Evolutionary conservation across 2,888 invertebrate species (phyloP).

Genomic region (Apamea anceps): DNA sequence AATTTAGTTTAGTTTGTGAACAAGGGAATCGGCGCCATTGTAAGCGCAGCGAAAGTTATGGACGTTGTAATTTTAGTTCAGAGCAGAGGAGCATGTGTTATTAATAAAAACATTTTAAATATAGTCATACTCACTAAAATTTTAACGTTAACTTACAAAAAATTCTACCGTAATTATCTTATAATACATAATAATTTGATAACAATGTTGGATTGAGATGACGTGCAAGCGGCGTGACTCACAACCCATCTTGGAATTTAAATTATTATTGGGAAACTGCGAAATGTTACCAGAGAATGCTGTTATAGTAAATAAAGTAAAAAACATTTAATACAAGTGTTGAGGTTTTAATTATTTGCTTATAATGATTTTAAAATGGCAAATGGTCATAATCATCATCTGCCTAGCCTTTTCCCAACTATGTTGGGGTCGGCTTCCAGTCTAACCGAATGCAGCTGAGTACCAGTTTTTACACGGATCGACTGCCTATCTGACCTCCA

Average conservation of each 20-base stretch:
- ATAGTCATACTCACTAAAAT: constrained; percentile 56
- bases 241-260: constrained; percentile 45
- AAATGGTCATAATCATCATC: background rate
- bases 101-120: constrained; percentile 48
- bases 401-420: background rate
- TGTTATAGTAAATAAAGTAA: background rate
- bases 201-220: constrained; percentile 24
- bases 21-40: too few species aligned
- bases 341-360: background rate
- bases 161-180: constrained; percentile 40
- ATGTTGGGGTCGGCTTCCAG: background rate
- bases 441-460: background rate
- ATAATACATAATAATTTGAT: constrained; percentile 59
- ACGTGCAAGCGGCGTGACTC: constrained; percentile 29
- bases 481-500: background rate
- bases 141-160: constrained; percentile 54
- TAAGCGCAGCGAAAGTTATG: too few species aligned
- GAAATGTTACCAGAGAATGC: constrained; percentile 36
- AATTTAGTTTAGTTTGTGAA: too few species aligned
- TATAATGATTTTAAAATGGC: background rate
- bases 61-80: constrained; percentile 30
- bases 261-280: constrained; percentile 2
- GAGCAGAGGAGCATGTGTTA: constrained; percentile 21
- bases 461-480: background rate
- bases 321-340: background rate